Evolutionary conservation across 2,797 vertebrate species (phyloP), one percentile per base, ranked within the genome.

Genomic region (Bothrops alternatus): DNA sequence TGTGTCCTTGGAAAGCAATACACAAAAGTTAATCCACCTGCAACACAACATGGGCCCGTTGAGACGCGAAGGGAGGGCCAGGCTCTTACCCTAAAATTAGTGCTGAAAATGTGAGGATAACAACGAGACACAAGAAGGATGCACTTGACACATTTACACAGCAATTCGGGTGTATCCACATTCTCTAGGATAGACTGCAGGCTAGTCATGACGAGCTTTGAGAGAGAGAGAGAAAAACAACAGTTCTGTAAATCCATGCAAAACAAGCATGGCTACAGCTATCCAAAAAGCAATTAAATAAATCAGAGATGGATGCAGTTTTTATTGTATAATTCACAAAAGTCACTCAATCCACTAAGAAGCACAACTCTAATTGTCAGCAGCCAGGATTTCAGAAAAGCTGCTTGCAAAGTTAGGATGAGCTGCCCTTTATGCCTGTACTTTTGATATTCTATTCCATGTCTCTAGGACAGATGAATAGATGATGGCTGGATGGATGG

Each of bases 21-120:
- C 89, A 96, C 47, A 50, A 28, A 23, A 61, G 56, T 32, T 61
- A 42, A 61, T 86, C 11, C 87, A 13, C 1, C 1, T 42, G 73
- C 58, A 65, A 86, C 23, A 47, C 61, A 0, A 3, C 26, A n/a
- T 4, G 28, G 56, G 58, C 37, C 32, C n/a, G 32, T 10, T n/a
- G 65, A 50, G 25, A 56, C 12, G 1, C 53, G 0, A 1, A 87
- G 1, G 25, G 5, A 86, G 11, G 3, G 7, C 4, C n/a, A 85
- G 56, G 4, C 42, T 86, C 98, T 98, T 95, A 99, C 99, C 97
- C 99, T 98, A 96, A 99, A 99, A 97, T 99, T 99, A 95, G 99
- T 99, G 97, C 99, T 99, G 98, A 99, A 99, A 95, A 99, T 98
- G 94, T 99, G 99, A 0, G 99, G 99, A 97, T 99, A 99, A 96